Evolutionary conservation across 2,113 vertebrate species (phyloP), one percentile per base, ranked within the genome.

Genomic region (Grammomys dolichurus): DNA sequence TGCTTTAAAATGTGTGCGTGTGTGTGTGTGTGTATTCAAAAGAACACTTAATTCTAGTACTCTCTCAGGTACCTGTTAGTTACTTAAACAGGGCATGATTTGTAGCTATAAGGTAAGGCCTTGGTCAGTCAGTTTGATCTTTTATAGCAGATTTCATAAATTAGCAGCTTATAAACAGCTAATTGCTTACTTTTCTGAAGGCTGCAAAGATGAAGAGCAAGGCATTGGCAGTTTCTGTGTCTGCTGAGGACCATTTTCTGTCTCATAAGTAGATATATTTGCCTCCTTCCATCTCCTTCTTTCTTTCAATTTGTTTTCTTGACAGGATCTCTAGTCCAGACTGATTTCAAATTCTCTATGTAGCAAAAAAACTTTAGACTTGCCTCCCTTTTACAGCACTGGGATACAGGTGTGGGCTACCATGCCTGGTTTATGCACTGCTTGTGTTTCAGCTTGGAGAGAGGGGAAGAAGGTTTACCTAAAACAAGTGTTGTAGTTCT

Each of bases 81-180:
- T 97, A 28, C 16, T 90, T 70, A 85, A 95, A 46, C 87, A 46
- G 12, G 19, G 24, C 31, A 22, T 80, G 26, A 95, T 82, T 81
- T 95, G 3, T 67, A 75, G 12, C 5, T 20, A 75, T 88, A 85
- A 95, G 78, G 3, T 88, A 85, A 96, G 78, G 3, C 46, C 58
- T 26, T 72, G 81, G 11, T 56, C n/a, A 12, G 8, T 84, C 4
- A 16, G 5, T 60, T 67, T 56, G 31, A 90, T 24, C 20, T 67
- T 3, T n/a, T 51, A 11, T 46, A 78, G 36, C 7, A 63, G 70
- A 65, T 40, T 51, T 19, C 17, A 11, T 20, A 75, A 56, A 75
- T 12, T 56, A n/a, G 7, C 43, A 46, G 56, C 46, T 87, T 40
- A 13, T 22, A 40, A 84, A 58, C 7, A 75, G 43, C 17, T 51